Percentiles rank a stretch among this genome's conserved stretches.
These are phyloP conservation scores for Eleutherodactylus coqui DNA, from an alignment of 2,797 vertebrate genomes.

Conservation along the genomic window DNA sequence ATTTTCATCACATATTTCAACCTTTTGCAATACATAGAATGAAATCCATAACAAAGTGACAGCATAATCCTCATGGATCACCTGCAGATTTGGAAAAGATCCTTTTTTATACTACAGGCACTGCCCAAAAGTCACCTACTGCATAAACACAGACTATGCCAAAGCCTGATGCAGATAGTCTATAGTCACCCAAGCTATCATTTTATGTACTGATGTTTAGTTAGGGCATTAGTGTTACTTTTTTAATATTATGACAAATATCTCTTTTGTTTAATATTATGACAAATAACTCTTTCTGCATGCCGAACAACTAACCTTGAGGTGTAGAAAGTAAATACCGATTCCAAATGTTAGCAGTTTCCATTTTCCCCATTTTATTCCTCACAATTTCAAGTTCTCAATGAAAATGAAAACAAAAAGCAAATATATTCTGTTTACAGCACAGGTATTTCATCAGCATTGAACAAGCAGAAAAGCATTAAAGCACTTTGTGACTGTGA, in stretches of 20 bases:
- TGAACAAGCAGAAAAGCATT: not conserved
- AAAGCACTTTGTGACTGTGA: not conserved
- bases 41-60: no score
- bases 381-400: not conserved
- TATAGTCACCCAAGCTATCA: not conserved
- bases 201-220: not conserved
- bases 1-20: no score
- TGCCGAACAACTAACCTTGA: slow-evolving; percentile 19
- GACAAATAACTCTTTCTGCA: not conserved
- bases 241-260: not conserved
- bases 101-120: not conserved
- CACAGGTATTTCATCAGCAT: not conserved
- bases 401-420: slow-evolving; percentile 21
- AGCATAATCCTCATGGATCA: no score
- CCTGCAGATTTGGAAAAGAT: no score
- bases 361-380: slow-evolving; percentile 22
- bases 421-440: slow-evolving; percentile 1
- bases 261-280: no score
- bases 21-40: no score
- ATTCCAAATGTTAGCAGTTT: not conserved
- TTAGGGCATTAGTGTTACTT: not conserved
- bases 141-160: no score
- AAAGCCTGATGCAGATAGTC: not conserved
- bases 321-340: not conserved
- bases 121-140: not conserved